A percentile compares a stretch with the other conserved stretches of the same genome.
phyloP scores from a whole-genome alignment of 2,113 vertebrate species.

The Antigone vipio region DNA sequence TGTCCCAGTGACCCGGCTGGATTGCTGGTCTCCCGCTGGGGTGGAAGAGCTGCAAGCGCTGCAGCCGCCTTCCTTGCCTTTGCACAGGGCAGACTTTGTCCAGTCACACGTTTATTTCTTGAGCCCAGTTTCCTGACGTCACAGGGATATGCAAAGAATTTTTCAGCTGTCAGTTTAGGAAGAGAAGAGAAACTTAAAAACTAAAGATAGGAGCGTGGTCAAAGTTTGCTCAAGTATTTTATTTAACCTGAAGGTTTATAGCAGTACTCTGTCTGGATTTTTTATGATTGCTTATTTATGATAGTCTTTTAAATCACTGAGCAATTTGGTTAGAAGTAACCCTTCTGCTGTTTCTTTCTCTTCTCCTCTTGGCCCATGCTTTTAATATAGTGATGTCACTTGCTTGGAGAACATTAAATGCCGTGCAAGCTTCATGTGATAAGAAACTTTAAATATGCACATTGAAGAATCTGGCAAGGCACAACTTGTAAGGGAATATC shows the following conservation, averaged over 20 bases:
- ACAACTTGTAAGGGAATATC: not conserved
- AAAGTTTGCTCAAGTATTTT: slow-evolving; percentile 39
- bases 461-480: not conserved
- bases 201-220: not conserved
- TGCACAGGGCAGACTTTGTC: not conserved
- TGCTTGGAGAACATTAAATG: not conserved
- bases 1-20: not conserved
- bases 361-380: not conserved
- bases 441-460: not conserved
- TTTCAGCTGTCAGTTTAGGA: slow-evolving; percentile 23
- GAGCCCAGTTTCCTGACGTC: slow-evolving; percentile 6
- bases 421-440: not conserved
- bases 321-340: not conserved
- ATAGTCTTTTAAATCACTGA: not conserved
- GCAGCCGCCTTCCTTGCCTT: not conserved
- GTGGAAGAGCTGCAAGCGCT: not conserved
- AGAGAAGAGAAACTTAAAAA: slow-evolving; percentile 8
- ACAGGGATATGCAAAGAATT: slow-evolving; percentile 1
- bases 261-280: not conserved
- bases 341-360: not conserved
- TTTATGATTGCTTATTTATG: not conserved
- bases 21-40: not conserved
- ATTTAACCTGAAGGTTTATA: slow-evolving; percentile 11
- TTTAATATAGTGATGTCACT: not conserved
- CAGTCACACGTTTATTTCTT: not conserved